Evolutionary conservation across 2,113 vertebrate genomes (phyloP), one percentile per base, ranked within the genome.

Genomic region (Trichechus manatus): DNA sequence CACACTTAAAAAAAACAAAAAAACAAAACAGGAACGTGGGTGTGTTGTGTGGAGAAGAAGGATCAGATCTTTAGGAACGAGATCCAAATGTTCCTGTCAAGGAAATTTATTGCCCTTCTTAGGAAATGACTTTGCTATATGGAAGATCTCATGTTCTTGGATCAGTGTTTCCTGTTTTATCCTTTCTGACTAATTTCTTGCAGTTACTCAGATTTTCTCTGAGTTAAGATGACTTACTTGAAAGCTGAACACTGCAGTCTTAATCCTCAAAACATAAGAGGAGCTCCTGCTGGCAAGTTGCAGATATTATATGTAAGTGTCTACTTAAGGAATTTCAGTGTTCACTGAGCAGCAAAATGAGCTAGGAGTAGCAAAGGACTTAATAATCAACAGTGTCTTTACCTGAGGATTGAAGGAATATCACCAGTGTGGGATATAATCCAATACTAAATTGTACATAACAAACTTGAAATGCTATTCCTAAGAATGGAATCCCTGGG

Each of bases 211-310:
- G 64, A 91, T 72, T 94, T 97, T 93, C 94, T 89, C 97, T 87
- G 94, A 94, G 92, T 96, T 84, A 94, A 95, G 70, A 22, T 95
- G 79, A 85, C 78, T 85, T 97, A 95, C 84, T 94, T 96, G 88
- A 96, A 95, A 97, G 91, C 79, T 83, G 70, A 95, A 80, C n/a
- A 39, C 53, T 78, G 59, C 10, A 64, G 61, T 79, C 14, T 61
- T 47, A 39, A 63, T 94, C 77, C 82, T 86, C 31, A 72, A 93
- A 95, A 92, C 13, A 15, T 82, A 66, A 56, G 22, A 8, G 56
- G 83, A 87, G n/a, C 56, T 89, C 82, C 56, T 95, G 74, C 82
- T 86, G 59, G 92, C 64, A 96, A 93, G 70, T 25, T 70, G 53
- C 42, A 79, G 61, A 61, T 81, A 82, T 42, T 82, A 29, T 64